Conservation (phyloP, 2,888 invertebrate genomes). For the Drosophila formosana region DNA sequence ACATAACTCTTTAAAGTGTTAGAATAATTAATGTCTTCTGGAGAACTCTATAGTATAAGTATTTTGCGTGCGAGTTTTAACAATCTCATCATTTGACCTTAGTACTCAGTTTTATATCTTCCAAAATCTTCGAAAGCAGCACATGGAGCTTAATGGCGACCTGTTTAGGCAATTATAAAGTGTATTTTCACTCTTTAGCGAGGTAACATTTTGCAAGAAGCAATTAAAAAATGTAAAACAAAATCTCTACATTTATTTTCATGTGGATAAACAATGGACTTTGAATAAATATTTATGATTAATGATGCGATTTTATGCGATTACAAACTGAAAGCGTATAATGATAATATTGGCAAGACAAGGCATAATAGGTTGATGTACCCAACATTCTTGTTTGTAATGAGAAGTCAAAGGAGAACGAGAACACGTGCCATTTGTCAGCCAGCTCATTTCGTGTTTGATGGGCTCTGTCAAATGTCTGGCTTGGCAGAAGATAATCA, state of each 20-base stretch:
- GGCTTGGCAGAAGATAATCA: constrained; percentile 64
- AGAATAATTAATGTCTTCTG: constrained; percentile 1
- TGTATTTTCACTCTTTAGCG: background rate
- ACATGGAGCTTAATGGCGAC: background rate
- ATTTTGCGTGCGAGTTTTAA: background rate
- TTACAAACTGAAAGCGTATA: constrained; percentile 18
- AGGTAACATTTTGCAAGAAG: background rate
- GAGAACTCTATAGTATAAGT: background rate
- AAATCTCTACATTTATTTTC: background rate
- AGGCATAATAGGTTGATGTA: constrained; percentile 47
- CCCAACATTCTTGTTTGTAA: constrained; percentile 16
- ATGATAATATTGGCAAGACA: background rate
- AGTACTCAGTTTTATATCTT: background rate
- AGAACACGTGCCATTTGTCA: constrained; percentile 72
- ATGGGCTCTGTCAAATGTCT: constrained; percentile 50
- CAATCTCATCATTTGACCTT: constrained; percentile 11
- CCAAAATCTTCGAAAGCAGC: background rate
- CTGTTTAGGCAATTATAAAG: constrained; percentile 3
- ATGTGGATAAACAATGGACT: too few relatives aligned
- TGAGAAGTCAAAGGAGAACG: constrained; percentile 28
- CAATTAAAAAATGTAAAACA: background rate
- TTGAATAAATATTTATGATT: background rate
- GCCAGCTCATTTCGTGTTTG: constrained; percentile 47
- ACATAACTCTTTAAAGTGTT: constrained; percentile 1
- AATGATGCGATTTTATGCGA: constrained; percentile 5